phyloP scores from a whole-genome alignment of 2,888 invertebrate species.

The Synergus japonicus region DNA sequence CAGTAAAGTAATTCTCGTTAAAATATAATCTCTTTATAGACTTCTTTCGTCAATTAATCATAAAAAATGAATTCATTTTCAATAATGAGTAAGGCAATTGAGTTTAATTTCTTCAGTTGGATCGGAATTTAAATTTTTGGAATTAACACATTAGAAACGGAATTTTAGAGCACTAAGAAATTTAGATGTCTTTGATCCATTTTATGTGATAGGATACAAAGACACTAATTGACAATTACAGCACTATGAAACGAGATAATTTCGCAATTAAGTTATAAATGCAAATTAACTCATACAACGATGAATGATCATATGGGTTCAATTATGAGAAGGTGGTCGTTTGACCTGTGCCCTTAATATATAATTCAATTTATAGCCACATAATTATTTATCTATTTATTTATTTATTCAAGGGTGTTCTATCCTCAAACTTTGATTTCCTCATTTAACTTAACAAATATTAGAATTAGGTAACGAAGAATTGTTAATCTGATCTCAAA shows the following conservation, averaged over 20 bases:
- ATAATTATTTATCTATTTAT: background rate
- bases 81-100: background rate
- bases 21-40: background rate
- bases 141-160: background rate
- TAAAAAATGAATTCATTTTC: background rate
- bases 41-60: background rate
- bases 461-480: no score
- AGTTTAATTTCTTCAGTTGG: background rate
- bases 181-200: background rate
- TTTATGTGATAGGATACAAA: background rate
- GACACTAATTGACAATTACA: slow-evolving; percentile 22
- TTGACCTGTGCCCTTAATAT: background rate
- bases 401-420: no score
- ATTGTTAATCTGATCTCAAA: no score
- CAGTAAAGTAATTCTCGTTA: background rate
- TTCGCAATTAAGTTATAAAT: slow-evolving; percentile 14
- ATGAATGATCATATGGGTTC: background rate
- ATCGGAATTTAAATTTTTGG: no score
- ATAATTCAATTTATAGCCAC: background rate
- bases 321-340: background rate
- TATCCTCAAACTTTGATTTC: no score
- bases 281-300: slow-evolving; percentile 21
- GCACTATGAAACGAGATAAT: slow-evolving; percentile 14
- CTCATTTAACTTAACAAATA: no score
- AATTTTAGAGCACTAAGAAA: background rate